Base-by-base conservation (phyloP, 1,140 invertebrate genomes). In the Leptonema lineaticorne region DNA sequence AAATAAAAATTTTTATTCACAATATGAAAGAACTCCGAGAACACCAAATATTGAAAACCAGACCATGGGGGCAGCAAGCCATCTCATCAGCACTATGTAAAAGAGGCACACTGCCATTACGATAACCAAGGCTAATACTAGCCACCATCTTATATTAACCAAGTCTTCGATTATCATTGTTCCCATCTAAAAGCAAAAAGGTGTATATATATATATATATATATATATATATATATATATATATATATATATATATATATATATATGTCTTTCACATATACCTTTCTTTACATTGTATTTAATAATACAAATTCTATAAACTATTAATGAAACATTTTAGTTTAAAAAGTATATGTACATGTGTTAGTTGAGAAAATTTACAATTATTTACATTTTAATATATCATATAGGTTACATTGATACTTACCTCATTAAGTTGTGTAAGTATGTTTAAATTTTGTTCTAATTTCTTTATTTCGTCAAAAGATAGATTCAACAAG, bases 81-180 rank as follows among this genome's bases (percentile, higher is more conserved):
- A 96, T 72, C 95, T 84, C 82, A 98, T 87, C 11, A 98, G 76
- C 0, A 94, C 76, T 64, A 98, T 97, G 83, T 95, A 97, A 11
- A 96, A 74, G 24, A 98, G 85, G 62, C 91, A 92, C 9, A 92
- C 76, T 0, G 94, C 58, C 74, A 92, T 86, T 4, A 90, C 86
- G 4, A 86, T 78, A 0, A 82, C 76, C 24, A 95, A 74, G 8
- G 88, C 87, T 0, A 84, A 81, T 0, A 92, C 71, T 26, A 96
- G 86, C 45, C 88, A 83, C 77, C 85, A 86, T 84, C 89, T 92
- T 0, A 88, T 86, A 41, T 83, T 84, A 14, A 85, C 80, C 46
- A 95, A 74, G 77, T 96, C 94, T 75, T 90, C 86, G 18, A 92
- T 87, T 48, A 96, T 84, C 73, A 89, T 85, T 58, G 88, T 83